phyloP scores from a whole-genome alignment of 2,113 vertebrate genomes.

The Phrynosoma blainvillii region DNA sequence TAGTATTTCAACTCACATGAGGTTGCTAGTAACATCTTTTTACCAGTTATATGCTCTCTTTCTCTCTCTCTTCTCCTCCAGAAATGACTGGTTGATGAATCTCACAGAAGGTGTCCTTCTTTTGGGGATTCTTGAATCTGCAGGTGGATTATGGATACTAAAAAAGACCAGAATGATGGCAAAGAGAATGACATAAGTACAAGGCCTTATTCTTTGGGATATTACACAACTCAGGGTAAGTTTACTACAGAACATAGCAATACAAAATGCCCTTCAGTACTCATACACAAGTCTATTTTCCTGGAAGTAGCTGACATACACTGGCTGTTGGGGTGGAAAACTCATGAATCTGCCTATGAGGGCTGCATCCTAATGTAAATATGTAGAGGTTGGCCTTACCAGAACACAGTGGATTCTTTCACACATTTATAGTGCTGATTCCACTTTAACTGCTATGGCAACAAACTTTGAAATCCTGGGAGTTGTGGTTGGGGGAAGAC shows the following conservation, averaged over 20 bases:
- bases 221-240: constrained; percentile 24
- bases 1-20: constrained; percentile 1
- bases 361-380: neutral
- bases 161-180: neutral
- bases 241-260: constrained; percentile 2
- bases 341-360: neutral
- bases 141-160: constrained; percentile 31
- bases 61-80: neutral
- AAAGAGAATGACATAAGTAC: constrained; percentile 6
- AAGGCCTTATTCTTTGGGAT: constrained; percentile 19
- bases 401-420: too few relatives aligned
- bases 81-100: constrained; percentile 21
- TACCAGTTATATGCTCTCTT: constrained; percentile 7
- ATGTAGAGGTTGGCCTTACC: neutral
- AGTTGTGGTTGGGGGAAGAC: too few relatives aligned
- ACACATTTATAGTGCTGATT: too few relatives aligned
- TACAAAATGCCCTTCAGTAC: neutral
- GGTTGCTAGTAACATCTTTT: neutral
- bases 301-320: too few relatives aligned
- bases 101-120: neutral
- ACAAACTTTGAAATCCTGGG: too few relatives aligned
- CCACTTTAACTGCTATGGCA: too few relatives aligned
- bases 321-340: neutral
- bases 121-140: constrained; percentile 3
- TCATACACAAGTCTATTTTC: neutral